These are phyloP conservation scores for Camponotus fellah DNA, from an alignment of 2,888 invertebrate genomes.

Conservation along the genomic window DNA sequence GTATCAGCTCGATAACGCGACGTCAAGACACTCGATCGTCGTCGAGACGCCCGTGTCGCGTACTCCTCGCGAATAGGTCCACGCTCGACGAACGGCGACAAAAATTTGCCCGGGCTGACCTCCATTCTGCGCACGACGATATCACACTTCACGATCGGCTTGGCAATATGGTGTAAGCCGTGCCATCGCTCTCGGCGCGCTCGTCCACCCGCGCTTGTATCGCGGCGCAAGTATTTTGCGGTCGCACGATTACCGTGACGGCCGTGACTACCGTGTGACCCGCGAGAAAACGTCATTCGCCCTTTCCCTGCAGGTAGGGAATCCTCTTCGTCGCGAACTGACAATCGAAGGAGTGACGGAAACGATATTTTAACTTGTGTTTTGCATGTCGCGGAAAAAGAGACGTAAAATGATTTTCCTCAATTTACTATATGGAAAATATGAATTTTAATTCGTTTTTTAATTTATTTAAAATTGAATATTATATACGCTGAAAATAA, in stretches of 20 bases:
- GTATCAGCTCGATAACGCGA: neutral
- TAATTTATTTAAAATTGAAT: neutral
- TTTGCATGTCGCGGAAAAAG: neutral
- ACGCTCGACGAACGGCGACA: constrained; percentile 56
- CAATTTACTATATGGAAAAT: neutral
- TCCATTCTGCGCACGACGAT: constrained; percentile 67
- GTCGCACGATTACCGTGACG: constrained; percentile 66
- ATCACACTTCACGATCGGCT: constrained; percentile 80
- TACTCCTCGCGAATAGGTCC: neutral
- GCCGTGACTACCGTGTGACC: constrained; percentile 69
- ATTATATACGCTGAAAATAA: neutral
- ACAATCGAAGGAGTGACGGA: neutral
- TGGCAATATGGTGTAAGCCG: constrained; percentile 73
- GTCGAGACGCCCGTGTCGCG: neutral
- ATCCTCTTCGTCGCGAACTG: neutral
- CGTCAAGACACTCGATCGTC: neutral
- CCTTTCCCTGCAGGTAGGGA: neutral
- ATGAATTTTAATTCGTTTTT: neutral
- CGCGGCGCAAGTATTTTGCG: constrained; percentile 62
- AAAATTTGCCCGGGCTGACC: constrained; percentile 70
- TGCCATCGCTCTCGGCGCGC: constrained; percentile 34
- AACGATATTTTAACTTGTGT: neutral
- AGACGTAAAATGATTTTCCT: neutral
- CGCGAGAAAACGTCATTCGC: constrained; percentile 29
- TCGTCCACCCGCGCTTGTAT: constrained; percentile 52